Percentiles rank a stretch among this genome's conserved stretches.
phyloP scores from a whole-genome alignment of 2,113 vertebrate genomes.

The Lasiurus borealis region DNA sequence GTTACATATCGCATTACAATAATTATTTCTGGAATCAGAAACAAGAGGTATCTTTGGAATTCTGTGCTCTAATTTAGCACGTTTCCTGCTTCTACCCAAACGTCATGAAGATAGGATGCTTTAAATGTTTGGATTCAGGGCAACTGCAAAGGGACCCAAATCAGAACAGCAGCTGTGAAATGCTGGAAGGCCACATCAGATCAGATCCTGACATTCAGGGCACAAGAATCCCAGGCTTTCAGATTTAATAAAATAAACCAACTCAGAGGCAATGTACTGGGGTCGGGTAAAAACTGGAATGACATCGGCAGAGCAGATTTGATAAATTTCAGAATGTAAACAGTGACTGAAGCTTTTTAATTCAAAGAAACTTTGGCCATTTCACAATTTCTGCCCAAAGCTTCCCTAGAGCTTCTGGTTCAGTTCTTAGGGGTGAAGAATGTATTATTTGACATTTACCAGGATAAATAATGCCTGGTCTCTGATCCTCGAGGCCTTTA shows the following conservation, averaged over 20 bases:
- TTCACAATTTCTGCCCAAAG: background rate
- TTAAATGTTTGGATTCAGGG: background rate
- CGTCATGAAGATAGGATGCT: background rate
- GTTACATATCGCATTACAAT: background rate
- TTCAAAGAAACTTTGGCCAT: background rate
- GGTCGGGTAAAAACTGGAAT: background rate
- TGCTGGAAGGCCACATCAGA: background rate
- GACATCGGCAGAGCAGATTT: background rate
- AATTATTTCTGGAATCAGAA: background rate
- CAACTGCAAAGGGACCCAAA: background rate
- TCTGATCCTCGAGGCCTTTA: background rate
- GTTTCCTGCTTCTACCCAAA: background rate
- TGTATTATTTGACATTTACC: constrained; percentile 12
- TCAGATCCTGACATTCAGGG: background rate
- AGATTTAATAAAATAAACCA: background rate
- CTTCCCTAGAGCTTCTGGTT: background rate
- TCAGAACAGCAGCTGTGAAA: background rate
- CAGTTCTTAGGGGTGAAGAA: constrained; percentile 17
- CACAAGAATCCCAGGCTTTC: background rate
- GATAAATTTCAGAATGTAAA: constrained; percentile 24
- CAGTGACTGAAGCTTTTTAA: constrained; percentile 8
- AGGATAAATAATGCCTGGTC: background rate
- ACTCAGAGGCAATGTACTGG: background rate
- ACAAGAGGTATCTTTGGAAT: background rate
- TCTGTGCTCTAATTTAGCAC: background rate